phyloP scores from a whole-genome alignment of 2,888 invertebrate genomes.

The Epinotia bilunana region DNA sequence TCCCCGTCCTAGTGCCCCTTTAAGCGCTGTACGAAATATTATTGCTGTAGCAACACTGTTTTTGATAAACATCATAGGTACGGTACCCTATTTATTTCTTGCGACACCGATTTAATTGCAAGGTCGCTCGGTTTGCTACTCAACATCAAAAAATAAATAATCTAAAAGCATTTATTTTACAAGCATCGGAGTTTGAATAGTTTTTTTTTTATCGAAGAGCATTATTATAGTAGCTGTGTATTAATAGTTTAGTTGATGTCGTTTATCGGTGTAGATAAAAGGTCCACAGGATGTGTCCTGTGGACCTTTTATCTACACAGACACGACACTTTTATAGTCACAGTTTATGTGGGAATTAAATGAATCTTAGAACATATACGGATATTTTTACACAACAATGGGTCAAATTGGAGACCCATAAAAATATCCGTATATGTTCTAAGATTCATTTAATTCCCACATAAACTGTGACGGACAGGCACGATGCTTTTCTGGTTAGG shows the following conservation, averaged over 20 bases:
- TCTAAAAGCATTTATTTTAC: too few relatives aligned
- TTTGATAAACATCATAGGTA: conserved; percentile 26
- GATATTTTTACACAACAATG: too few relatives aligned
- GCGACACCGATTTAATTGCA: conserved; percentile 8
- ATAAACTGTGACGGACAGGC: not conserved
- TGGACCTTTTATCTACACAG: too few relatives aligned
- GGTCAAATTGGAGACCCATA: too few relatives aligned
- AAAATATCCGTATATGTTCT: too few relatives aligned
- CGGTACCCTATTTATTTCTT: not conserved
- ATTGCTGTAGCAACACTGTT: conserved; percentile 44
- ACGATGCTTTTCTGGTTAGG: not conserved
- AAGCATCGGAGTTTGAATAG: not conserved
- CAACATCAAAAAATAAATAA: not conserved
- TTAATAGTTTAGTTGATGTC: too few relatives aligned
- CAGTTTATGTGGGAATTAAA: not conserved
- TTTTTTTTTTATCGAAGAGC: not conserved
- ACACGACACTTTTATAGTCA: too few relatives aligned
- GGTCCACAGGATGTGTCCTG: too few relatives aligned
- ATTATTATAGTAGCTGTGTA: not conserved
- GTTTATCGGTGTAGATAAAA: too few relatives aligned
- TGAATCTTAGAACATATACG: not conserved
- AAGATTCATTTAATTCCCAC: not conserved
- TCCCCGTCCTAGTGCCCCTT: conserved; percentile 60
- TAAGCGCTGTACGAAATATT: conserved; percentile 56
- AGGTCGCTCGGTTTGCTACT: conserved; percentile 3